These are phyloP conservation scores for Danionella dracula DNA, from an alignment of 2,797 vertebrate genomes.

Conservation along the genomic window DNA sequence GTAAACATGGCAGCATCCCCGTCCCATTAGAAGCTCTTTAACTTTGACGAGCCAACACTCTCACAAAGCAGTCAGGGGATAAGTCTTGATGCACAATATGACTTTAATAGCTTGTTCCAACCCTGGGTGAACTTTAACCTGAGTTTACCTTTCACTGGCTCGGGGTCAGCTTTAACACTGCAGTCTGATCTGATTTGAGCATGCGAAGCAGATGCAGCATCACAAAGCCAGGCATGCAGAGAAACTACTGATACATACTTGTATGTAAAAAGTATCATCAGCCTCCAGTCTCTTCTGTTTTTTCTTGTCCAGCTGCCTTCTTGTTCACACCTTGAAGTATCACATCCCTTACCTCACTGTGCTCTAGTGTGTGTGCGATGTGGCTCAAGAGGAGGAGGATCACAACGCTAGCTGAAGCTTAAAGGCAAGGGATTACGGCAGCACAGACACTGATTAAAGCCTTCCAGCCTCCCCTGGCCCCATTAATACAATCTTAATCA, in stretches of 20 bases:
- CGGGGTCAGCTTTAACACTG: background rate
- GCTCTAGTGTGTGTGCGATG: conserved; percentile 35
- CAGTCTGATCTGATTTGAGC: background rate
- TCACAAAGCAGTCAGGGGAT: conserved; percentile 43
- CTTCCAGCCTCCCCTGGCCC: conserved; percentile 76
- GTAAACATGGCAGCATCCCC: conserved; percentile 77
- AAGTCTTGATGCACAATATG: conserved; percentile 61
- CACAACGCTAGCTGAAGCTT: conserved; percentile 64
- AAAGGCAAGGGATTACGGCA: conserved; percentile 72
- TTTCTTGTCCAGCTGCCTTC: conserved; percentile 60
- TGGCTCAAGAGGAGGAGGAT: conserved; percentile 56
- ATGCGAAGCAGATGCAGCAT: conserved; percentile 4
- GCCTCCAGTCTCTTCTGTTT: conserved; percentile 47
- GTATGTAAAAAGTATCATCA: conserved; percentile 7
- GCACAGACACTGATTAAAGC: conserved; percentile 80
- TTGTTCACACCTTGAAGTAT: conserved; percentile 50
- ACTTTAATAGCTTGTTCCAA: conserved; percentile 45
- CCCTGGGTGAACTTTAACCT: conserved; percentile 15
- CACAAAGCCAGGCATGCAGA: too few relatives aligned
- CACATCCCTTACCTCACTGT: conserved; percentile 32
- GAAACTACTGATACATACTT: too few relatives aligned
- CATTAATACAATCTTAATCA: conserved; percentile 82
- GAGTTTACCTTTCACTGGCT: background rate
- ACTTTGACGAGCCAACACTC: conserved; percentile 69
- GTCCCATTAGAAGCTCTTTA: conserved; percentile 83